Percentiles rank a stretch among this genome's conserved stretches.
phyloP scores from a whole-genome alignment of 2,888 invertebrate genomes.

The Leptura quadrifasciata region DNA sequence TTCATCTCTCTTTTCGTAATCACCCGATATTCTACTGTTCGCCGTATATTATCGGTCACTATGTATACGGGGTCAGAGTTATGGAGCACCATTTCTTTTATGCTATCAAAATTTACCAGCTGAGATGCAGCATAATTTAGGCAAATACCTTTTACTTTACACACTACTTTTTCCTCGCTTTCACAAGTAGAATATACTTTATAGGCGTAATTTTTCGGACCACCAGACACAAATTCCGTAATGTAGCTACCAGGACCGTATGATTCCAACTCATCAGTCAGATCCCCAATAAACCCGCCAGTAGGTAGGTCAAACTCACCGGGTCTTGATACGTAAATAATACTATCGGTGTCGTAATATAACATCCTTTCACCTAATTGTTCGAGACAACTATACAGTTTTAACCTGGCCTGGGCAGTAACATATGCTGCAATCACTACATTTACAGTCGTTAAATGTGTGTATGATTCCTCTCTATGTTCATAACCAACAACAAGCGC shows the following conservation, averaged over 20 bases:
- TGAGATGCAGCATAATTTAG: too few species aligned
- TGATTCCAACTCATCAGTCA: conserved; percentile 66
- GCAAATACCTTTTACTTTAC: too few species aligned
- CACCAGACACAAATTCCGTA: conserved; percentile 65
- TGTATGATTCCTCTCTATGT: conserved; percentile 1
- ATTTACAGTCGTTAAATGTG: conserved; percentile 24
- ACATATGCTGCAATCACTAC: conserved; percentile 21
- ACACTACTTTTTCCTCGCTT: conserved; percentile 9
- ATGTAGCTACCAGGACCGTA: conserved; percentile 65
- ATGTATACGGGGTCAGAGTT: too few species aligned
- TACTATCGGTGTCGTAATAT: conserved; percentile 68
- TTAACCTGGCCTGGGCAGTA: conserved; percentile 20
- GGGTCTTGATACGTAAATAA: conserved; percentile 59
- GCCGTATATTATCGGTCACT: too few species aligned
- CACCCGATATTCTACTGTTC: too few species aligned
- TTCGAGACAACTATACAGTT: not conserved
- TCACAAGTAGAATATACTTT: conserved; percentile 44
- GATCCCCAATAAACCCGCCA: conserved; percentile 67
- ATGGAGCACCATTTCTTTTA: too few species aligned
- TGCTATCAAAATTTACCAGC: too few species aligned
- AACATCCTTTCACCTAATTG: conserved; percentile 47
- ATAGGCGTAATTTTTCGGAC: conserved; percentile 68
- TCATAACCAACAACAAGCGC: conserved; percentile 20
- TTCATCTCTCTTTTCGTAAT: too few species aligned
- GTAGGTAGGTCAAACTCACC: conserved; percentile 60